Conservation (phyloP, 2,113 vertebrate species). For the Rana temporaria region DNA sequence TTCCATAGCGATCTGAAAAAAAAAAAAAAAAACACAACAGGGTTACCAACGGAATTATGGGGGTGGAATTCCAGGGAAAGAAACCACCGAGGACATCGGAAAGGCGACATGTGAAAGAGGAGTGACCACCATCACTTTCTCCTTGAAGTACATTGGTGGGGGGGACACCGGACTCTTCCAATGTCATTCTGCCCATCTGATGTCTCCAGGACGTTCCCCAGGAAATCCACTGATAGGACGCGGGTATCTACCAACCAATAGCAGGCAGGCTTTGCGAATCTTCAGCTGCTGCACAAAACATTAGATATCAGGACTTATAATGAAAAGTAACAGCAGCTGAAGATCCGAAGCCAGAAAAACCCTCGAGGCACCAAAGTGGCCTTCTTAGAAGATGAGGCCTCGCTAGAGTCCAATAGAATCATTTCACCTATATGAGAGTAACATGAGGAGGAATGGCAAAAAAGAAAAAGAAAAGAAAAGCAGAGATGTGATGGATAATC, state of each 20-base stretch:
- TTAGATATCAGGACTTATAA: neutral
- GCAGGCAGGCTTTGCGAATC: neutral
- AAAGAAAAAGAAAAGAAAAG: conserved; percentile 6
- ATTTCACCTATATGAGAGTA: neutral
- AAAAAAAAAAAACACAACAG: neutral
- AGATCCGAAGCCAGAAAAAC: neutral
- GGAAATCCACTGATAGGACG: neutral
- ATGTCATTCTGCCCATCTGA: neutral
- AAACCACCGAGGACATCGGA: too few relatives aligned
- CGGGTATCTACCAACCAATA: too few relatives aligned
- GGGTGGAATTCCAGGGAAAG: neutral
- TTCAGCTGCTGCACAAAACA: neutral
- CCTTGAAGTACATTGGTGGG: too few relatives aligned
- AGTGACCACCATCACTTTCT: too few relatives aligned
- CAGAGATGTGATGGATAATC: conserved; percentile 10
- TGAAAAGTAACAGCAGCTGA: neutral
- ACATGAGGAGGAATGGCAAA: conserved; percentile 1
- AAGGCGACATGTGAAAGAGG: too few relatives aligned
- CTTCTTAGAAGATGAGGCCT: neutral
- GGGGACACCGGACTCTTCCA: too few relatives aligned
- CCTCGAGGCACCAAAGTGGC: neutral
- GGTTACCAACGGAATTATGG: neutral
- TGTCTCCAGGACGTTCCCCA: neutral
- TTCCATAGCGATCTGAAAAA: conserved; percentile 88
- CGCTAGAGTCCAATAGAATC: neutral